Base-by-base conservation (phyloP, 2,113 vertebrate species). In the Myotis davidii region DNA sequence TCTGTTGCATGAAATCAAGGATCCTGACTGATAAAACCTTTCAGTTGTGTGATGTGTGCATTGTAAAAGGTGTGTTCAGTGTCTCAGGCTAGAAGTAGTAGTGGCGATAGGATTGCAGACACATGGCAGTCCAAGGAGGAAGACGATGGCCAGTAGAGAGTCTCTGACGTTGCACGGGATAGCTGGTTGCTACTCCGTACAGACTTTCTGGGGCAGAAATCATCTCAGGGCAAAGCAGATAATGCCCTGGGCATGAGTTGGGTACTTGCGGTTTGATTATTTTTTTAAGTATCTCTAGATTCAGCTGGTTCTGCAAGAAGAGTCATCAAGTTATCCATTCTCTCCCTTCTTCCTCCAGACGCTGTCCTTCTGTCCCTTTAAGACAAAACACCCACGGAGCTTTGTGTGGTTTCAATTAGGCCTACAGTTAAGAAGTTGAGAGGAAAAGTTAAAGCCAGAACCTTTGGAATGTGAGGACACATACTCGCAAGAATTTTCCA, bases 371-470 rank as follows among this genome's bases (percentile, higher is more conserved):
- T 95, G 69, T 74, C 29, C 52, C 96, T 96, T 95, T 88, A 92
- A 94, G 81, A 76, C 8, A 25, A 45, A 86, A 16, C 2, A 11
- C 34, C 34, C 48, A 18, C 21, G 23, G 14, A 82, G 61, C 72
- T 74, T 91, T 48, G 76, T 5, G 16, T 96, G 96, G 72, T 96
- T 97, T 96, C 95, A 92, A 59, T 97, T 92, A 97, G 45, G 76
- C 67, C 61, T 70, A 20, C 37, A n/a, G 86, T 37, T 25, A 52
- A 86, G 83, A 95, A 77, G 54, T 17, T 14, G 84, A 84, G 89
- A 86, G 52, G 74, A 73, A 89, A 85, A 77, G 76, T 78, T 54
- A 96, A 73, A 92, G 90, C 81, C 95, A 88, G 76, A 67, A 23
- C 45, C 29, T 0, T 23, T 39, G 90, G 88, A 85, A 94, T 82